Percentiles rank a stretch among this genome's conserved stretches.
Evolutionary conservation across 2,888 invertebrate species (phyloP).

Genomic region (Coelopa pilipes): DNA sequence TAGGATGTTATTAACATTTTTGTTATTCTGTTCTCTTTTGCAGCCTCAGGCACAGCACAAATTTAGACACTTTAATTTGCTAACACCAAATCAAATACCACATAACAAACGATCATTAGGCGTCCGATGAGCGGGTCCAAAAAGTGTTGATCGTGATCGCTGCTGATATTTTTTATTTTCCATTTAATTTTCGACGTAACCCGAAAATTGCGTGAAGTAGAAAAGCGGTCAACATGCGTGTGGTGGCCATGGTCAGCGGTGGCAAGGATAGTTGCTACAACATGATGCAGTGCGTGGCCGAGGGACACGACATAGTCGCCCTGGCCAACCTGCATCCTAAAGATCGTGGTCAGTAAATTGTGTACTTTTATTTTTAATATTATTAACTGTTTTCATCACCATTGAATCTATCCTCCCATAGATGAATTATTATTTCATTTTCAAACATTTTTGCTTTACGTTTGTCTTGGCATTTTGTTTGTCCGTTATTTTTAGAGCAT

Average conservation of each 20-base stretch:
- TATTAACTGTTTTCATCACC: not conserved
- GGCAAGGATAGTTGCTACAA: conserved; percentile 99
- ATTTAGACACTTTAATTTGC: conserved; percentile 24
- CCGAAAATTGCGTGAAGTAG: not conserved
- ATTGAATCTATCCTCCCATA: too few species aligned
- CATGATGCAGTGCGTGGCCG: conserved; percentile 96
- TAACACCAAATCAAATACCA: conserved; percentile 19
- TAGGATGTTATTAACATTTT: too few species aligned
- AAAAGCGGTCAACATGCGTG: conserved; percentile 74
- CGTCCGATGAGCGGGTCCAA: conserved; percentile 16
- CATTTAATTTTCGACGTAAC: not conserved
- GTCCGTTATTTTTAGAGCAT: not conserved
- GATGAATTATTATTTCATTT: not conserved
- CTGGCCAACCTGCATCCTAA: conserved; percentile 94
- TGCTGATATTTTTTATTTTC: conserved; percentile 11
- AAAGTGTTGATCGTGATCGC: conserved; percentile 25
- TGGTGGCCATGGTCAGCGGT: conserved; percentile 92
- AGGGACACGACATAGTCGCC: conserved; percentile 93
- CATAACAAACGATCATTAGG: conserved; percentile 20
- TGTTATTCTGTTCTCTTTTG: not conserved
- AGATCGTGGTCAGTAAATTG: conserved; percentile 74
- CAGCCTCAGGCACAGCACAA: conserved; percentile 26
- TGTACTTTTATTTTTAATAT: too few species aligned
- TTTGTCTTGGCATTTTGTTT: not conserved
- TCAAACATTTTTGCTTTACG: not conserved